Evolutionary conservation across 2,888 invertebrate species (phyloP).

Genomic region (Synanthedon tipuliformis): DNA sequence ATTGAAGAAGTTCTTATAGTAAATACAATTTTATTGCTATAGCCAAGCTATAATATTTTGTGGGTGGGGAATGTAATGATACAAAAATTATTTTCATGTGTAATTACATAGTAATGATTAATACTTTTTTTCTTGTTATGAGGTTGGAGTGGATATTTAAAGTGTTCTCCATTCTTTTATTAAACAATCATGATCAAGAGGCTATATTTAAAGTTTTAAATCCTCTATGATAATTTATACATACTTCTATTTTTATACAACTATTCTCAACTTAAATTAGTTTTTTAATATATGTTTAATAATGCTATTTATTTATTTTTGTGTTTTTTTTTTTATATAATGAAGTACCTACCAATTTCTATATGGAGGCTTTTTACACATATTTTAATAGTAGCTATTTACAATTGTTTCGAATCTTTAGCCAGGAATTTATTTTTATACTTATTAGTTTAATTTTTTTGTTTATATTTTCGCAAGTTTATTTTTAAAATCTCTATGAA

Average conservation of each 20-base stretch:
- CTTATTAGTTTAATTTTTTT: background rate
- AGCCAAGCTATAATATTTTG: no score
- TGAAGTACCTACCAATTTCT: background rate
- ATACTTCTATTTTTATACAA: slow-evolving; percentile 29
- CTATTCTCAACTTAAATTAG: background rate
- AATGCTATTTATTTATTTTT: background rate
- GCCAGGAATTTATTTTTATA: slow-evolving; percentile 35
- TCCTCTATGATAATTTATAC: slow-evolving; percentile 8
- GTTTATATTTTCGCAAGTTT: no score
- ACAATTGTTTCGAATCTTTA: slow-evolving; percentile 55
- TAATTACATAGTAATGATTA: no score
- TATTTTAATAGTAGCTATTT: slow-evolving; percentile 58
- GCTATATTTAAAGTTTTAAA: slow-evolving; percentile 29
- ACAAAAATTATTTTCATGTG: no score
- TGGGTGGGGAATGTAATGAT: no score
- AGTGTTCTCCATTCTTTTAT: slow-evolving; percentile 3
- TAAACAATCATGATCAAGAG: slow-evolving; percentile 26
- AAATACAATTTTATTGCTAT: no score
- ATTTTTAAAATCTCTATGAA: no score
- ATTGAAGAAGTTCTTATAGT: no score
- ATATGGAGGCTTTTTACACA: slow-evolving; percentile 41
- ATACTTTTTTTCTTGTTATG: no score
- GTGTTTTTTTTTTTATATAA: background rate
- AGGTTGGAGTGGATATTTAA: slow-evolving; percentile 1
- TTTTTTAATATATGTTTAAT: background rate